phyloP scores from a whole-genome alignment of 2,797 vertebrate genomes.

The Molossus molossus region DNA sequence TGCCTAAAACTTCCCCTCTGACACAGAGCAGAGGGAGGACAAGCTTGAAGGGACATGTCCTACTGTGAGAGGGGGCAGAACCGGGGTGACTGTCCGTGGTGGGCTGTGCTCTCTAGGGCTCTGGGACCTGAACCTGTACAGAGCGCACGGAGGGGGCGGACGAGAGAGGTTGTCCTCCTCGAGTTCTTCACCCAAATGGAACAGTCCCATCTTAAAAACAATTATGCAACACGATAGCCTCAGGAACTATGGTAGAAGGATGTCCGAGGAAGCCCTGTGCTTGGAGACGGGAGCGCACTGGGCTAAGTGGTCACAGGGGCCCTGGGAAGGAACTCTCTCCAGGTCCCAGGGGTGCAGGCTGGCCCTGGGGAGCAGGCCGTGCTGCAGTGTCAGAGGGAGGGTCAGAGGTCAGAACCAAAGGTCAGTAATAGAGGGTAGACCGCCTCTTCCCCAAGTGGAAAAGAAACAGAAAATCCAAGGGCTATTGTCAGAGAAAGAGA shows the following conservation, averaged over 20 bases:
- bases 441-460: neutral
- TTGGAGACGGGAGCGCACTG: no score
- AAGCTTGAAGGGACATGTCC: neutral
- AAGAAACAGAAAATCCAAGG: neutral
- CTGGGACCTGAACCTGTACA: rapidly evolving
- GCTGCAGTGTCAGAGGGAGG: neutral
- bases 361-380: neutral
- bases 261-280: neutral
- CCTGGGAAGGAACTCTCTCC: rapidly evolving
- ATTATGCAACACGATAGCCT: no score
- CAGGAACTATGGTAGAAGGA: neutral
- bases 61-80: no score
- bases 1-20: rapidly evolving
- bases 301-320: no score
- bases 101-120: neutral
- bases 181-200: neutral
- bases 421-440: neutral
- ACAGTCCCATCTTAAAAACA: neutral
- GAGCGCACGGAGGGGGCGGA: neutral
- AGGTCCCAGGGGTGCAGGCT: rapidly evolving
- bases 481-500: neutral
- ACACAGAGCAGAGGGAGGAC: neutral
- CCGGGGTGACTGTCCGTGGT: neutral
- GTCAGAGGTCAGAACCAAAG: neutral
- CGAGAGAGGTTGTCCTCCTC: neutral